Evolutionary conservation across 2,888 invertebrate species (phyloP).

Genomic region (Carabus problematicus): DNA sequence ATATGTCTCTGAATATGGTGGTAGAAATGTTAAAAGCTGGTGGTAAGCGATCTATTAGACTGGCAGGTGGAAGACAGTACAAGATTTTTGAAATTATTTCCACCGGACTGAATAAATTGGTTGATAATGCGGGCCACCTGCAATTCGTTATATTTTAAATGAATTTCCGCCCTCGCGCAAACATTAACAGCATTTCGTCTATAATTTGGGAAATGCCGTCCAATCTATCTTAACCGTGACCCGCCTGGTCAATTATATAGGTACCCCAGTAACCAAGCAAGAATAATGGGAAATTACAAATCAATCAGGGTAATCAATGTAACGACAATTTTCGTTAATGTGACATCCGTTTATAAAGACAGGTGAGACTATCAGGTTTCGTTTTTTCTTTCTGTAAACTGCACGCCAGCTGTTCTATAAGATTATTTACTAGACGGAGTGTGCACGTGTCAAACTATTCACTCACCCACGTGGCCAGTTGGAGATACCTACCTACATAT

Average conservation of each 20-base stretch:
- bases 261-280: no score
- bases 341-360: neutral
- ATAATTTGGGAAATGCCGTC: no score
- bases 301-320: no score
- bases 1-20: no score
- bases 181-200: no score
- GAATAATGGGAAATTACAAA: no score
- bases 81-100: conserved; percentile 30
- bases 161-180: conserved; percentile 9
- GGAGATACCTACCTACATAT: neutral
- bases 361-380: conserved; percentile 9
- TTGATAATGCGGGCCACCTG: conserved; percentile 11
- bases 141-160: conserved; percentile 2
- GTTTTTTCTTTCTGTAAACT: neutral
- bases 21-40: no score
- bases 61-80: conserved; percentile 16
- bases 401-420: conserved; percentile 10
- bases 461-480: conserved; percentile 21
- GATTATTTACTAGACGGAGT: conserved; percentile 15
- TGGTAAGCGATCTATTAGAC: neutral
- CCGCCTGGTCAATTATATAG: no score
- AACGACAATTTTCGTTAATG: no score
- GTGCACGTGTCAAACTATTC: neutral
- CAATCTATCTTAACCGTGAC: no score
- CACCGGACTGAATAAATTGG: conserved; percentile 11